phyloP scores from a whole-genome alignment of 92 coral and sea anemone genomes.

The Isaurus tuberculatus region DNA sequence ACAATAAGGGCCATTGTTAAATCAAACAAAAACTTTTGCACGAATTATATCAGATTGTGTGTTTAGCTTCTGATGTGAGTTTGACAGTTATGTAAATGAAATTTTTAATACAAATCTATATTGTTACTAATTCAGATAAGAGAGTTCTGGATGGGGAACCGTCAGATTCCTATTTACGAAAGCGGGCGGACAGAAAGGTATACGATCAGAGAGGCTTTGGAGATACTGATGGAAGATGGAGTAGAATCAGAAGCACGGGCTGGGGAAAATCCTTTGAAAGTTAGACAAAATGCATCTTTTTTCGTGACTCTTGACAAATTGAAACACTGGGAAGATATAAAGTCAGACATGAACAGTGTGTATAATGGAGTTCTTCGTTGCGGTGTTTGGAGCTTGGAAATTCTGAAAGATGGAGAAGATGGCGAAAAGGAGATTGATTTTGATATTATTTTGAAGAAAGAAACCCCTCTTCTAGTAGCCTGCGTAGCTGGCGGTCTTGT shows the following conservation, averaged over 20 bases:
- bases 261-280: constrained; percentile 4
- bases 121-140: no score
- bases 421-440: background rate
- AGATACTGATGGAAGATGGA: background rate
- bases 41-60: no score
- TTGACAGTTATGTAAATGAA: no score
- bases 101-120: no score
- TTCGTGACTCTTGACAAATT: background rate
- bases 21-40: no score
- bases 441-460: constrained; percentile 12
- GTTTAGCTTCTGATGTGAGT: no score
- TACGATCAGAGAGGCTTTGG: background rate
- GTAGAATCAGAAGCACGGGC: background rate
- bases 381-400: background rate
- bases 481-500: no score
- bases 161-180: no score
- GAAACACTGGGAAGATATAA: constrained; percentile 15
- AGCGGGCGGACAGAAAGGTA: no score
- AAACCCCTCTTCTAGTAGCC: constrained; percentile 8
- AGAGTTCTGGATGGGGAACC: no score
- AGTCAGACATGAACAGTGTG: constrained; percentile 23
- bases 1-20: no score
- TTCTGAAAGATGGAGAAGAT: background rate
- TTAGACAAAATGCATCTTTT: constrained; percentile 4
- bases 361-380: constrained; percentile 14